Conservation (phyloP, 1,140 invertebrate species). For the Proales similis region DNA sequence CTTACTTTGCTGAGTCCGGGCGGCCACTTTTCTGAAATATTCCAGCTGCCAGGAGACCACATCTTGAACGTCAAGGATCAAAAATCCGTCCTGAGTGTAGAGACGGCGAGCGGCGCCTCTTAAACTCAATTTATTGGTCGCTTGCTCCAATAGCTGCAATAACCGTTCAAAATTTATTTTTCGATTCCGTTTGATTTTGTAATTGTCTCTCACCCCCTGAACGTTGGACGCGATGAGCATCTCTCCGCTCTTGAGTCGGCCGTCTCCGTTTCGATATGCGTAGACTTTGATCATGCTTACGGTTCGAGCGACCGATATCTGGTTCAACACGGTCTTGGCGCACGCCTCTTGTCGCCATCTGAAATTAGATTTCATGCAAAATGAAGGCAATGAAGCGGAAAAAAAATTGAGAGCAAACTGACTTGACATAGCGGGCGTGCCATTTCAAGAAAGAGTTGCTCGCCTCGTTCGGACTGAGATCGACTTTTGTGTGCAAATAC, state of each 20-base stretch:
- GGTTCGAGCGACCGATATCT: slow-evolving; percentile 46
- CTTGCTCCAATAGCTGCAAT: slow-evolving; percentile 47
- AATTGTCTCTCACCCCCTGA: slow-evolving; percentile 45
- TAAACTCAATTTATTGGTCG: slow-evolving; percentile 44
- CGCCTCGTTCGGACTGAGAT: slow-evolving; percentile 49
- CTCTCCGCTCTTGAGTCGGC: slow-evolving; percentile 45
- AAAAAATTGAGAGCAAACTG: background rate
- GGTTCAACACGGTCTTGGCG: slow-evolving; percentile 45
- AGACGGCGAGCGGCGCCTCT: slow-evolving; percentile 45
- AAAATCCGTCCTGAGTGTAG: slow-evolving; percentile 47
- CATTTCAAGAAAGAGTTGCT: slow-evolving; percentile 46
- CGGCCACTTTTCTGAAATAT: slow-evolving; percentile 41
- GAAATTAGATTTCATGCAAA: background rate
- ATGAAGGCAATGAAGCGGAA: background rate
- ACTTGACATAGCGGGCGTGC: slow-evolving; percentile 43
- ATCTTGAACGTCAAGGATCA: slow-evolving; percentile 49
- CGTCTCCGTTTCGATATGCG: slow-evolving; percentile 53
- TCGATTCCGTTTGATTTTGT: background rate
- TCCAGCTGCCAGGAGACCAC: slow-evolving; percentile 45
- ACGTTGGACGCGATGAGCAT: slow-evolving; percentile 50
- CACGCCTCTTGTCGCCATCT: slow-evolving; percentile 45
- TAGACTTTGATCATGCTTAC: slow-evolving; percentile 48
- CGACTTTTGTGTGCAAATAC: slow-evolving; percentile 50
- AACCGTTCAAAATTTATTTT: background rate
- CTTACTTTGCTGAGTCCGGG: background rate